These are phyloP conservation scores for Sinohyriopsis cumingii DNA, from an alignment of 2,888 invertebrate species.

Conservation along the genomic window DNA sequence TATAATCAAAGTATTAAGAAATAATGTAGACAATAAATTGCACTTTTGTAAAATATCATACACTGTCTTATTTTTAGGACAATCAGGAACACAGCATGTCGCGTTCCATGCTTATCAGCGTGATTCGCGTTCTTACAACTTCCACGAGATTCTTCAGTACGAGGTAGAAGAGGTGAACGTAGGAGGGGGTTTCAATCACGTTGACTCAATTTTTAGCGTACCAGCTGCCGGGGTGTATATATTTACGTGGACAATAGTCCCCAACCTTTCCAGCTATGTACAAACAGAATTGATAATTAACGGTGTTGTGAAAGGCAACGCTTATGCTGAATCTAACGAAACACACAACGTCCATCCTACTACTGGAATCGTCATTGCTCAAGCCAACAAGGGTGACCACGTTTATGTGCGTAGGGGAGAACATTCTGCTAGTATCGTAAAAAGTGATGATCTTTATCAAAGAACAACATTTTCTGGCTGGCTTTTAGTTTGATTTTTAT, in stretches of 20 bases:
- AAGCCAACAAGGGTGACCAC: neutral
- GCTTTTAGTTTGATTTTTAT: neutral
- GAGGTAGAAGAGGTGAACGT: no score
- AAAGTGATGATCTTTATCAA: neutral
- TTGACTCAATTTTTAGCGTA: no score
- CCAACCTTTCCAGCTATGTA: neutral
- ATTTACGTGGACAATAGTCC: neutral
- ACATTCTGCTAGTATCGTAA: no score
- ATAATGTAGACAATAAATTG: no score
- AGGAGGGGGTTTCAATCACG: no score
- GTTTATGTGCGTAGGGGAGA: slow-evolving; percentile 3
- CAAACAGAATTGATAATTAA: slow-evolving; percentile 1
- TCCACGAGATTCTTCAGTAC: no score
- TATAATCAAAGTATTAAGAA: no score
- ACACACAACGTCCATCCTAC: slow-evolving; percentile 4
- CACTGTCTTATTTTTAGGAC: no score
- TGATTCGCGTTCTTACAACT: no score
- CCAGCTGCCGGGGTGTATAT: slow-evolving; percentile 3
- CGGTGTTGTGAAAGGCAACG: neutral
- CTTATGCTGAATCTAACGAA: slow-evolving; percentile 6
- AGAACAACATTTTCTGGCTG: slow-evolving; percentile 2
- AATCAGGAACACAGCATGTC: no score
- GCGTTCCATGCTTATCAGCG: no score
- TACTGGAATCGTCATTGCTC: neutral
- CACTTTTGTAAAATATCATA: no score